These are phyloP conservation scores for Apaloderma vittatum DNA, from an alignment of 2,113 vertebrate species.

Conservation along the genomic window DNA sequence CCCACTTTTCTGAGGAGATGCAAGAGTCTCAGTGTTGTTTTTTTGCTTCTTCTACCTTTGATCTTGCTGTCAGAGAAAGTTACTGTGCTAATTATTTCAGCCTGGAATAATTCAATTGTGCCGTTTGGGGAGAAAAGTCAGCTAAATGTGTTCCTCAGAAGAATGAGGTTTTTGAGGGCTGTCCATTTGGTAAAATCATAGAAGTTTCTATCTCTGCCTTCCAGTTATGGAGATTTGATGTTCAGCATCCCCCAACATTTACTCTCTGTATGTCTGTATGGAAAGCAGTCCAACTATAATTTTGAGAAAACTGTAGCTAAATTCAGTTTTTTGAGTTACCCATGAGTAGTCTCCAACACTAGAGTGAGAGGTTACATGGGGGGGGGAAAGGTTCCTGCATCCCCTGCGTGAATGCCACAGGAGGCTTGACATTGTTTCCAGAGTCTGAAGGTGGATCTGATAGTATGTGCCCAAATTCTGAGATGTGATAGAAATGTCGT, in stretches of 20 bases:
- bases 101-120: neutral
- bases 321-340: neutral
- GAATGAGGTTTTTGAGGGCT: neutral
- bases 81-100: neutral
- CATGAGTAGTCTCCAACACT: neutral
- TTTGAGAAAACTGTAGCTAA: neutral
- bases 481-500: neutral
- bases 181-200: neutral
- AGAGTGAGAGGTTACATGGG: neutral
- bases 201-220: neutral
- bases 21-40: neutral
- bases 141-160: neutral
- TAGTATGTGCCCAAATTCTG: neutral
- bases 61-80: neutral
- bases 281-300: neutral
- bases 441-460: neutral
- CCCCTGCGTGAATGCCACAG: neutral
- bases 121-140: neutral
- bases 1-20: neutral
- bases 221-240: neutral
- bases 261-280: neutral
- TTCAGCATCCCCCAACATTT: neutral
- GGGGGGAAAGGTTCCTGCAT: neutral
- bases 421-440: neutral
- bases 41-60: neutral